Evolutionary conservation across 2,113 vertebrate species (phyloP).

Genomic region (Pelecanoides urinatrix): DNA sequence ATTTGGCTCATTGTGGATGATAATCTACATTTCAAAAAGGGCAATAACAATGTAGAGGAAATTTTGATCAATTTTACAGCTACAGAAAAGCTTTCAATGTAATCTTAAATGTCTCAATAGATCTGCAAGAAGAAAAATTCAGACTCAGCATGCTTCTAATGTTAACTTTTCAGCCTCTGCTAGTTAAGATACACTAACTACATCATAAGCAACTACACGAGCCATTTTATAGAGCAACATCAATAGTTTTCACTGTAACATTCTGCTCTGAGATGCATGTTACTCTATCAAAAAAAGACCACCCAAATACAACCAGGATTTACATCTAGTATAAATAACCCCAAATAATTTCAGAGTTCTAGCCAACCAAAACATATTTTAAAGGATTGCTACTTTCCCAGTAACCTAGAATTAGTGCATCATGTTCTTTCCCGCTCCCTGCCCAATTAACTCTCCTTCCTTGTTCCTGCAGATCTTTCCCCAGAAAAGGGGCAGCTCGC

Average conservation of each 20-base stretch:
- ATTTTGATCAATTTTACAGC: neutral
- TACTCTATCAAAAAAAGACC: neutral
- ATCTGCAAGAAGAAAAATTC: neutral
- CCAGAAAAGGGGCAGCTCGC: neutral
- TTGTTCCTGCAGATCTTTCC: neutral
- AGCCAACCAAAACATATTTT: neutral
- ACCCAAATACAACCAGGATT: neutral
- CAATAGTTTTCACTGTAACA: neutral
- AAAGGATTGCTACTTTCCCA: neutral
- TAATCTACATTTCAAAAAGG: slow-evolving; percentile 82
- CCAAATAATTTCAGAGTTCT: neutral
- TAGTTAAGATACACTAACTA: neutral
- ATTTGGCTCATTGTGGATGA: slow-evolving; percentile 88
- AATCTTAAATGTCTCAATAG: neutral
- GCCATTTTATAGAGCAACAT: neutral
- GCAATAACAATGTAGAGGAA: neutral
- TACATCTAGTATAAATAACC: neutral
- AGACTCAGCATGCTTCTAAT: neutral
- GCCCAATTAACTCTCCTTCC: neutral
- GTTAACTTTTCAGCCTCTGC: neutral
- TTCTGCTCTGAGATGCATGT: neutral
- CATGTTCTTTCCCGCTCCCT: neutral
- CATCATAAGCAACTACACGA: neutral
- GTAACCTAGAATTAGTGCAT: neutral
- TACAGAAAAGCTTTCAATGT: neutral